These are phyloP conservation scores for Onychomys torridus DNA, from an alignment of 2,797 vertebrate species.

Conservation along the genomic window DNA sequence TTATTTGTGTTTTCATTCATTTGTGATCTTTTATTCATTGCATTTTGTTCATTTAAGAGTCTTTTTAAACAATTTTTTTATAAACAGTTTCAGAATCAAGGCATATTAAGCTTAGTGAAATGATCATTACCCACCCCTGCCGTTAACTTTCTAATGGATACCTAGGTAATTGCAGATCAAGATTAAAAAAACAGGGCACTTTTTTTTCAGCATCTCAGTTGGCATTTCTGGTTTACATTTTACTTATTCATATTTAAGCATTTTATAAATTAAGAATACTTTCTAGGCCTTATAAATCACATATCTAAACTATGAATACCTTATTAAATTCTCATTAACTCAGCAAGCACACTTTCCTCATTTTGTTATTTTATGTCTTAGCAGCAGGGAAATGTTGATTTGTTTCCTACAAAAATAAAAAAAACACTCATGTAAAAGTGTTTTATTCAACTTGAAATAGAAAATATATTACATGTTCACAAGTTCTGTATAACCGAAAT, in stretches of 20 bases:
- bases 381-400: background rate
- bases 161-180: background rate
- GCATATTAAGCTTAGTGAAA: background rate
- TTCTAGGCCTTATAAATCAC: background rate
- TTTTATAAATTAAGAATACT: background rate
- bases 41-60: background rate
- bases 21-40: background rate
- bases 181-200: background rate
- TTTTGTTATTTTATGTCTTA: background rate
- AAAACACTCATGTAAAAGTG: background rate
- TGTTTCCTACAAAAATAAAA: background rate
- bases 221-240: background rate
- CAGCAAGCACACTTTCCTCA: background rate
- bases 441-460: background rate
- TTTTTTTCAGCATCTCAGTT: background rate
- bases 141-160: conserved; percentile 13
- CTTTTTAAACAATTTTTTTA: background rate
- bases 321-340: background rate
- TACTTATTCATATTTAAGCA: background rate
- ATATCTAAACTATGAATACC: background rate
- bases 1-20: background rate
- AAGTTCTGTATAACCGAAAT: background rate
- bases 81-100: background rate
- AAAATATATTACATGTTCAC: background rate
- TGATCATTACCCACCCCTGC: background rate